Evolutionary conservation across 1,140 invertebrate genomes (phyloP), one percentile per base, ranked within the genome.

Genomic region (Zophobas atratus): DNA sequence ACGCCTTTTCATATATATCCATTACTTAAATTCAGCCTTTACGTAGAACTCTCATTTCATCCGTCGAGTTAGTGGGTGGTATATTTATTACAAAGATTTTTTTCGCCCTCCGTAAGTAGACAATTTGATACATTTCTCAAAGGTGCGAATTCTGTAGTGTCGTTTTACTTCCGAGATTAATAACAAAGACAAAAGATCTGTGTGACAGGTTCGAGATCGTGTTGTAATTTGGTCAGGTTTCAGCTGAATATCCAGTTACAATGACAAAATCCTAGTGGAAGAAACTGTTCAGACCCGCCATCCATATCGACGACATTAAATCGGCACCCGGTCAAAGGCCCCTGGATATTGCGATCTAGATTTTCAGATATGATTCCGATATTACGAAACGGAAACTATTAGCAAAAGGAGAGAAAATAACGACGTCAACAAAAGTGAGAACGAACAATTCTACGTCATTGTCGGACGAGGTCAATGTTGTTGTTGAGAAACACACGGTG

Each of bases 331-430:
- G 79, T 80, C 81, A 82, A 82, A 78, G 81, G 60, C 73, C 63
- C 63, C 73, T 34, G 77, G 77, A 80, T 81, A 83, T 82, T 81
- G 81, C 70, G 79, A 79, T 51, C 39, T 38, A 78, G 80, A 81
- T 81, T 81, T 77, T 46, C 73, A 76, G 82, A 83, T 82, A 82
- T 83, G 82, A 83, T 82, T 82, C 79, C 80, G 80, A 81, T 82
- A 81, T 81, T 80, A 79, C 80, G 80, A 81, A 80, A 81, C 81
- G 81, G 82, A 83, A 83, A 77, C 82, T 78, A 83, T 82, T 83
- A 83, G 78, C 79, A 77, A 81, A 82, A 79, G 79, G 77, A 72
- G 63, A 38, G 71, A 71, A 80, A 75, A 78, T 71, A 78, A 38
- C 57, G 57, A 75, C 63, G 73, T 46, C 56, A 75, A 81, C 72